A percentile compares a stretch with the other conserved stretches of the same genome.
Conservation (phyloP, 2,797 vertebrate genomes). For the Chaenodraco wilsoni region DNA sequence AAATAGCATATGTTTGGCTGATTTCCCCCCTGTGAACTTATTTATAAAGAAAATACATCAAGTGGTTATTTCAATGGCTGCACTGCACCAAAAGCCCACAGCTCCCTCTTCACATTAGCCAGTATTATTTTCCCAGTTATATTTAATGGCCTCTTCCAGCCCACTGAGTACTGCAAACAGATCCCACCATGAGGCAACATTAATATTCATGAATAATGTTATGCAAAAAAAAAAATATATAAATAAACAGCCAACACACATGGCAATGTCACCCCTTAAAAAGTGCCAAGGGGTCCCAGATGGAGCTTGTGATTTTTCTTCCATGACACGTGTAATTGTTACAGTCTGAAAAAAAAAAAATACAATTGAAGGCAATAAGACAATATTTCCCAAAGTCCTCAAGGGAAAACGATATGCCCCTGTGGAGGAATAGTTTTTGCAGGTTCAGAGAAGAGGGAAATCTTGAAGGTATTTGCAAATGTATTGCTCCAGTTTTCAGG, state of each 20-base stretch:
- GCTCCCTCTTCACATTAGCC: constrained; percentile 51
- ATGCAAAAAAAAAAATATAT: constrained; percentile 58
- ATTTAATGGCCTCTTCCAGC: constrained; percentile 52
- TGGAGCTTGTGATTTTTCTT: constrained; percentile 82
- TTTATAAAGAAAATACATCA: neutral
- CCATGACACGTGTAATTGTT: constrained; percentile 88
- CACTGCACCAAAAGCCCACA: constrained; percentile 25
- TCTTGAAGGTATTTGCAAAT: constrained; percentile 79
- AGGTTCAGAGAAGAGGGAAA: constrained; percentile 63
- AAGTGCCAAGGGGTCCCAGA: constrained; percentile 62
- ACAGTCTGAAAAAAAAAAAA: constrained; percentile 71
- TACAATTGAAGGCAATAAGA: constrained; percentile 71
- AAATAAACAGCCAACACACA: constrained; percentile 70
- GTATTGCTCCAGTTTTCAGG: constrained; percentile 80
- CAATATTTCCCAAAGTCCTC: constrained; percentile 83
- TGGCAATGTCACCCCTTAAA: constrained; percentile 69
- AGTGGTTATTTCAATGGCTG: constrained; percentile 36
- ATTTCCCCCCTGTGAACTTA: neutral
- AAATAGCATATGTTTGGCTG: neutral
- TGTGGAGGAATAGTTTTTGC: constrained; percentile 77
- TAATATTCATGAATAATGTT: constrained; percentile 75
- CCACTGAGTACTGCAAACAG: constrained; percentile 64
- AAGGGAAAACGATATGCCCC: constrained; percentile 77
- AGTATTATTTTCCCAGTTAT: constrained; percentile 46
- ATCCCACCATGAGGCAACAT: constrained; percentile 61